Evolutionary conservation across 2,113 vertebrate species (phyloP), one percentile per base, ranked within the genome.

Genomic region (Taxidea taxus): DNA sequence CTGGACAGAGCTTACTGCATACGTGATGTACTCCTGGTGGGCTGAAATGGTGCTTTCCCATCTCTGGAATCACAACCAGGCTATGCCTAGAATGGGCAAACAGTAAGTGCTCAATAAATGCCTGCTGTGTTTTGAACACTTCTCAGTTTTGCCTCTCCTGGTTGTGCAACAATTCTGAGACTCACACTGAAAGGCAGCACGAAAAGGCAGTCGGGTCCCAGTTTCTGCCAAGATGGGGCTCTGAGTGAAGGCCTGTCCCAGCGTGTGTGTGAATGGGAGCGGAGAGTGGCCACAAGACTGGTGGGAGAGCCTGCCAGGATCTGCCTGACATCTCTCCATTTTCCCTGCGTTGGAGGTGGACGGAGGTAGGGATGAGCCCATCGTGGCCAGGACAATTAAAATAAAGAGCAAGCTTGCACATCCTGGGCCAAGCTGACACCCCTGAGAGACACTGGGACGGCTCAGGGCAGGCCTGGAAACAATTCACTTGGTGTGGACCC

Each of bases 401-500:
- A 91, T 47, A 77, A 91, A 77, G 34, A 68, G 13, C 25, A 14
- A 72, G 31, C 21, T 7, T 34, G 49, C 29, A 25, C 0, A 1
- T 44, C 58, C 20, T 82, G 37, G 70, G 64, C 51, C 62, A 20
- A 29, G 58, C 44, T 16, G 58, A 95, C 66, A 7, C 47, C 90
- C 64, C 20, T 62, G 21, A 2, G 27, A 94, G 58, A 91, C 18
- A 39, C 90, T 87, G 94, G 92, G 96, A 96, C 90, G 90, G 96
- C 75, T 91, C 94, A 9, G 64, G 72, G 87, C 80, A 84, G 80
- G 84, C 83, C 75, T 60, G 83, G 84, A 74, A 83, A 68, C 85
- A 96, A 82, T 84, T 94, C 20, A 86, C 97, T 97, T 86, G 92
- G 70, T 95, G 94, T 86, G 92, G 98, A 97, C 83, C 97, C 20